Evolutionary conservation across 92 coral and sea anemone genomes (phyloP).

Genomic region (Actinostola sp.): DNA sequence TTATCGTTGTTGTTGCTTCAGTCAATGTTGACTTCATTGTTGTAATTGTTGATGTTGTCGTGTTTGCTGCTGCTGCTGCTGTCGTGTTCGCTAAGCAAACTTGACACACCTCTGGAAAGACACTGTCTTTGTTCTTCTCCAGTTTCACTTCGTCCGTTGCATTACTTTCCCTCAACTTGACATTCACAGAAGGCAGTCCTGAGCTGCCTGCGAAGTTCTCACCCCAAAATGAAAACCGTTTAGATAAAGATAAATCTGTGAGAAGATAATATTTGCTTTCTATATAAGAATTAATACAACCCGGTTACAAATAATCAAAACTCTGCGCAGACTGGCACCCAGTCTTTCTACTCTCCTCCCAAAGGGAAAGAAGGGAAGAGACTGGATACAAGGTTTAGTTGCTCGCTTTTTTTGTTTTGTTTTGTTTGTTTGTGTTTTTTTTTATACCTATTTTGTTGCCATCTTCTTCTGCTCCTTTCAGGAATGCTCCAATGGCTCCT

Average conservation of each 20-base stretch:
- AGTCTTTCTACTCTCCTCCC: no score
- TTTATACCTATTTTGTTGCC: slow-evolving; percentile 37
- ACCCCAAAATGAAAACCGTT: slow-evolving; percentile 79
- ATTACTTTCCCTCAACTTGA: background rate
- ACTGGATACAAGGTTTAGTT: background rate
- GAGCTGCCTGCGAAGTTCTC: slow-evolving; percentile 98
- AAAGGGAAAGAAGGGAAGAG: background rate
- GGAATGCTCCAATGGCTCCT: slow-evolving; percentile 97
- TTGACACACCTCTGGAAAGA: slow-evolving; percentile 9
- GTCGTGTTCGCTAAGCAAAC: background rate
- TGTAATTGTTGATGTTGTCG: background rate
- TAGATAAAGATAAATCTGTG: slow-evolving; percentile 57
- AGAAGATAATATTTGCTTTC: no score
- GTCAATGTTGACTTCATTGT: background rate
- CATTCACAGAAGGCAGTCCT: slow-evolving; percentile 69
- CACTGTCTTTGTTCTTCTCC: background rate
- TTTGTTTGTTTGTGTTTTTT: background rate
- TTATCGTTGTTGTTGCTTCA: background rate
- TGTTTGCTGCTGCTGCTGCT: background rate
- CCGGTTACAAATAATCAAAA: no score
- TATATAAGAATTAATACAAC: no score
- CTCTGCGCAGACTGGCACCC: no score
- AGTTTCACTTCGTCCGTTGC: background rate
- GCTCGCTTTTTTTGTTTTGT: background rate
- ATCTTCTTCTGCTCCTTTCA: slow-evolving; percentile 94